Percentiles rank a stretch among this genome's conserved stretches.
Conservation (phyloP, 2,888 invertebrate genomes). For the Ectemnius continuus region DNA sequence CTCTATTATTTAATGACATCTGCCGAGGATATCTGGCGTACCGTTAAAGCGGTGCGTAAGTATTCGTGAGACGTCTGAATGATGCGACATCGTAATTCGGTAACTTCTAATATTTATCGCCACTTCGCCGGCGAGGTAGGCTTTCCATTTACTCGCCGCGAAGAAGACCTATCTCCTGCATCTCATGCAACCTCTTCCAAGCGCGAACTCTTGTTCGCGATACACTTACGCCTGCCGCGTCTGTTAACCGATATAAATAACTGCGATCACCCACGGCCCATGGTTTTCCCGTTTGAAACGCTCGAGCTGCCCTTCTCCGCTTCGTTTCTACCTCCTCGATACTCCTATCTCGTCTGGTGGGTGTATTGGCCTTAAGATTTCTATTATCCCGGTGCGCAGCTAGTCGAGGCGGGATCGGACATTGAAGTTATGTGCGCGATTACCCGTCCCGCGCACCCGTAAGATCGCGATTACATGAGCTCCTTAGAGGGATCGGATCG, state of each 20-base stretch:
- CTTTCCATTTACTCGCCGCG: neutral
- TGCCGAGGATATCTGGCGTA: slow-evolving; percentile 18
- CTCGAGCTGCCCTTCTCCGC: slow-evolving; percentile 10
- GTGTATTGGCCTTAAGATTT: slow-evolving; percentile 20
- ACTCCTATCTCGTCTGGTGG: neutral
- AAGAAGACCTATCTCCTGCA: neutral
- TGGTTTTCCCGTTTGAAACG: slow-evolving; percentile 16
- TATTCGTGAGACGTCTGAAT: slow-evolving; percentile 8
- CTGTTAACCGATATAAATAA: slow-evolving; percentile 10
- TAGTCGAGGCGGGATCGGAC: slow-evolving; percentile 17
- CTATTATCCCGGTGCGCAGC: slow-evolving; percentile 41
- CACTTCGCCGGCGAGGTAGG: neutral
- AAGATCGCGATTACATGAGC: slow-evolving; percentile 34
- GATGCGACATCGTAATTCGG: neutral
- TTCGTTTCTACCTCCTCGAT: neutral
- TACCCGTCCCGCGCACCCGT: slow-evolving; percentile 27
- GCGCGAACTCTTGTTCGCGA: slow-evolving; percentile 13
- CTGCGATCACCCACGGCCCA: slow-evolving; percentile 39
- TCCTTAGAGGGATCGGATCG: slow-evolving; percentile 48
- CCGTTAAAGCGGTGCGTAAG: neutral
- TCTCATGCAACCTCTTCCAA: neutral
- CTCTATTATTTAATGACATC: slow-evolving; percentile 56
- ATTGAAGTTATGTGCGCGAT: slow-evolving; percentile 42
- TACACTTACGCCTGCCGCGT: slow-evolving; percentile 15
- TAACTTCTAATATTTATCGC: slow-evolving; percentile 44